phyloP scores from a whole-genome alignment of 2,797 vertebrate species.

The Chaetophractus vellerosus region DNA sequence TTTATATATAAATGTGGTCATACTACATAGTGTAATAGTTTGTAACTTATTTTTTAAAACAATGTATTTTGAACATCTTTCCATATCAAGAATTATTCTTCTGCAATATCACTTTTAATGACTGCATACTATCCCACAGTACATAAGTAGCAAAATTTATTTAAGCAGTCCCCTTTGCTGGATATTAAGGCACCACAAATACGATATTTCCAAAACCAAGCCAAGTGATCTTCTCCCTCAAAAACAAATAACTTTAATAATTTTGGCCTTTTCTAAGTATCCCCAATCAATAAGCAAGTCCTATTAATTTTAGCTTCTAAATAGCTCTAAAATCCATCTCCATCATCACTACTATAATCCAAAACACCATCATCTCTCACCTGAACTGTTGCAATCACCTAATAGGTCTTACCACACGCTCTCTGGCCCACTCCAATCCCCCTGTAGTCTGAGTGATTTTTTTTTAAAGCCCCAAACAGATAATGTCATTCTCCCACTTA shows the following conservation, averaged over 20 bases:
- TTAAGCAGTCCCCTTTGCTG: slow-evolving; percentile 2
- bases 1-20: slow-evolving; percentile 9
- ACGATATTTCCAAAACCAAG: background rate
- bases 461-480: background rate
- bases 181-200: background rate
- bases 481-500: background rate
- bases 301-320: slow-evolving; percentile 33
- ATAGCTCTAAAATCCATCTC: background rate
- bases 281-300: background rate
- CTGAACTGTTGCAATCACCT: background rate
- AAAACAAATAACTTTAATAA: slow-evolving; percentile 43
- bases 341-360: background rate
- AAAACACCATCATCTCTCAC: background rate
- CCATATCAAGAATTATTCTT: slow-evolving; percentile 19
- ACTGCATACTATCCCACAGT: background rate
- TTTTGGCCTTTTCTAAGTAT: background rate
- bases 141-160: background rate
- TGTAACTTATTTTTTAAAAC: slow-evolving; percentile 24
- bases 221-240: background rate
- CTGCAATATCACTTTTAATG: background rate
- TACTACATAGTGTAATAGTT: slow-evolving; percentile 14
- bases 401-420: background rate
- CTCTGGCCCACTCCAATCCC: background rate
- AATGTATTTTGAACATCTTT: slow-evolving; percentile 49
- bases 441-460: background rate